Evolutionary conservation across 2,113 vertebrate species (phyloP), one percentile per base, ranked within the genome.

Genomic region (Gobiocypris rarus): DNA sequence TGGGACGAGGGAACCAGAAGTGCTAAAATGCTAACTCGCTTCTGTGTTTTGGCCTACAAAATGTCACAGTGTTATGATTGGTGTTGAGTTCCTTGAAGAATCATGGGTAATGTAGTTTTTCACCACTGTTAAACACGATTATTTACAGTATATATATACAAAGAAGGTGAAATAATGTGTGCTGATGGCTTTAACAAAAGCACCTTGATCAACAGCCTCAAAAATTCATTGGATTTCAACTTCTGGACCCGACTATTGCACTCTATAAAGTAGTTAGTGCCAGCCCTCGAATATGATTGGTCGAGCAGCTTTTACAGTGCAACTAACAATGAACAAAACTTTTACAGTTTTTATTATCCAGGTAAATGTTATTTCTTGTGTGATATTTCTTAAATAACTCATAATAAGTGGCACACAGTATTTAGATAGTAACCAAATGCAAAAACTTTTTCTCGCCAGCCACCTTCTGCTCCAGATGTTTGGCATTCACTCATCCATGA

Each of bases 401-500:
- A 63, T 75, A 75, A 14, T 38, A 58, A 56, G 52, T 63, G 58
- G 38, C 41, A 48, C 43, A 50, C 22, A 67, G 26, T 48, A 0
- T 67, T 80, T 48, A 61, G 59, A 65, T 67, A 65, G 41, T 50
- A 50, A 50, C 41, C 1, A 1, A 80, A 50, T 48, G 24, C 59
- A 31, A 80, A 50, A 65, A 65, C 9, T 2, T 6, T 74, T 63
- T 26, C 9, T 59, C 75, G 0, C 7, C 43, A 80, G 59, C 59
- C 43, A 3, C 17, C 41, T 61, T 48, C 59, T 80, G 41, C 59
- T 80, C 59, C 77, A 80, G 77, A 65, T 80, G 77, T 80, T 80
- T 67, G 77, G 59, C 26, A 14, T 61, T 63, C 59, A 22, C 17
- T 80, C 56, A 63, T 80, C 77, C 43, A 0, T 67, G 15, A 28